These are phyloP conservation scores for Tethya wilhelma DNA, from an alignment of 37 sponge, comb jelly and placozoan species.

Conservation along the genomic window DNA sequence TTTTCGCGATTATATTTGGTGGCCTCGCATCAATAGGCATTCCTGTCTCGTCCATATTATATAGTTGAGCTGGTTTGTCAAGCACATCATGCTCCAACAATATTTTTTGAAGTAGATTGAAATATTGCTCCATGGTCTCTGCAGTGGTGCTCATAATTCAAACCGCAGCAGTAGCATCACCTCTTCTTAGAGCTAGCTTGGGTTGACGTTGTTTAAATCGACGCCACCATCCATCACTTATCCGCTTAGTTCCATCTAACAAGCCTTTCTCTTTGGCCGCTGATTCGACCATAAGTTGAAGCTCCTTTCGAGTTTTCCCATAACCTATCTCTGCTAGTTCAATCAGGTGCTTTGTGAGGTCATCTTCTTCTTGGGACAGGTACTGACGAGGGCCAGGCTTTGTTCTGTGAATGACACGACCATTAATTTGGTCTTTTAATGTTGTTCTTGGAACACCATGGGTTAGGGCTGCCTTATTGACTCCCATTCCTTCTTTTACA, in stretches of 20 bases:
- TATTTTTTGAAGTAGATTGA: background rate
- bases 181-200: conserved; percentile 22
- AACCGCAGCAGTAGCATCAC: conserved; percentile 31
- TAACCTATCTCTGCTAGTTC: conserved; percentile 34
- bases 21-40: conserved; percentile 43
- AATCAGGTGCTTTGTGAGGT: conserved; percentile 4
- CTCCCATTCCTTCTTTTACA: too few species aligned
- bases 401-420: too few species aligned
- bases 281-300: conserved; percentile 19
- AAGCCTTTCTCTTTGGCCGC: conserved; percentile 35
- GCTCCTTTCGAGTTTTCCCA: conserved; percentile 40
- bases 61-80: conserved; percentile 40
- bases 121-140: conserved; percentile 14
- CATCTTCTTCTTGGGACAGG: conserved; percentile 14
- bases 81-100: conserved; percentile 15
- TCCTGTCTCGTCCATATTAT: conserved; percentile 50
- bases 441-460: too few species aligned
- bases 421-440: too few species aligned
- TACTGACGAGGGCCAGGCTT: conserved; percentile 44
- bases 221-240: conserved; percentile 49
- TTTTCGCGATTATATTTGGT: conserved; percentile 18
- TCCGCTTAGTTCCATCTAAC: background rate
- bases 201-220: conserved; percentile 39
- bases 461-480: too few species aligned
- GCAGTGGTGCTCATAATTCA: too few species aligned